A percentile compares a stretch with the other conserved stretches of the same genome.
Evolutionary conservation across 2,888 invertebrate genomes (phyloP).

Genomic region (Caenorhabditis japonica): DNA sequence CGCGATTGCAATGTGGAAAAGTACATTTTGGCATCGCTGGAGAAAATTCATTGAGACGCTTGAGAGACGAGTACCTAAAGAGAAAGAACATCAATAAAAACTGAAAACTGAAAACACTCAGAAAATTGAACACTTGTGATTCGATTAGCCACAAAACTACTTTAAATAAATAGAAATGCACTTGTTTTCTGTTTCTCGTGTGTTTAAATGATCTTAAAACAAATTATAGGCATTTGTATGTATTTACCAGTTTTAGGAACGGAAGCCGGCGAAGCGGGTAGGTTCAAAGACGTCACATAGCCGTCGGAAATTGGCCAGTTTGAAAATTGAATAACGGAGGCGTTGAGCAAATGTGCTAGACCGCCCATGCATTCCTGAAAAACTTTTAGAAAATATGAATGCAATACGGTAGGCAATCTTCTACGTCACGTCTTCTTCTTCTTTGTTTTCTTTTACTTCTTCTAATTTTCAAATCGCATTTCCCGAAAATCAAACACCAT

Average conservation of each 20-base stretch:
- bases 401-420: too few relatives aligned
- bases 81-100: too few relatives aligned
- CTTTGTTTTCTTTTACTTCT: neutral
- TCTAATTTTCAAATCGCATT: too few relatives aligned
- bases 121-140: slow-evolving; percentile 8
- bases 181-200: too few relatives aligned
- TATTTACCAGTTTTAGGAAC: slow-evolving; percentile 68
- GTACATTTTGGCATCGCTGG: slow-evolving; percentile 64
- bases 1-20: slow-evolving; percentile 66
- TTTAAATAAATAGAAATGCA: too few relatives aligned
- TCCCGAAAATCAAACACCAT: slow-evolving; percentile 1
- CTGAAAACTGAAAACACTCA: slow-evolving; percentile 28
- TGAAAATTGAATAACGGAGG: slow-evolving; percentile 71
- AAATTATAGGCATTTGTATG: too few relatives aligned
- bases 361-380: slow-evolving; percentile 73
- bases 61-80: slow-evolving; percentile 63
- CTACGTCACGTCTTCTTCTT: too few relatives aligned
- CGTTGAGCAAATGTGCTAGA: slow-evolving; percentile 68
- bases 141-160: too few relatives aligned
- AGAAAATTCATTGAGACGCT: slow-evolving; percentile 63
- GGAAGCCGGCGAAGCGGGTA: slow-evolving; percentile 67
- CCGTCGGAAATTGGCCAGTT: slow-evolving; percentile 76
- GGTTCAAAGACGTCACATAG: slow-evolving; percentile 69
- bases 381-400: too few relatives aligned
- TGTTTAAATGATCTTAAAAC: too few relatives aligned